Base-by-base conservation (phyloP, 1,140 invertebrate species). In the Parapsyche elsis region DNA sequence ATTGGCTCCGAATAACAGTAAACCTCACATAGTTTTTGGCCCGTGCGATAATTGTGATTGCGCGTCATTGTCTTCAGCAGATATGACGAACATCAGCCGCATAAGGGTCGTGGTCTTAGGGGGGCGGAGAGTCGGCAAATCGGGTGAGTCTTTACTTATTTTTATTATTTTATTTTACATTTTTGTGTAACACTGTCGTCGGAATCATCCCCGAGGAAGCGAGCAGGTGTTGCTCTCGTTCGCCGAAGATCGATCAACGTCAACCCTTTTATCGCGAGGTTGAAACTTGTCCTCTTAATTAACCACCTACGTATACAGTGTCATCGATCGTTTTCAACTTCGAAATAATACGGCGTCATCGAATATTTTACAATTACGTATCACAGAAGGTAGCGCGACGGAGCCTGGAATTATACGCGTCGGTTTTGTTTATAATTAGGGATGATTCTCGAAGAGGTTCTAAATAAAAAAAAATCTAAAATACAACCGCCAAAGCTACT, bases 21-120 rank as follows among this genome's bases (percentile, higher is more conserved):
- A 38, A 53, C 16, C 1, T 53, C 16, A 16, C 49, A 53, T 53
- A 53, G 49, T 53, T 53, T 53, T 53, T 53, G 10, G 10, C 10
- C 12, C 12, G 49, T 53, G 49, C 16, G 4, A 14, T 14, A 5
- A 53, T 53, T 53, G 49, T 53, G 49, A 53, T 53, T 53, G 49
- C 12, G 49, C 49, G 16, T 53, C 49, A 53, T 53, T 16, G 45
- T 46, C 44, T 9, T 12, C 23, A 53, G 44, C 16, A 24, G 45
- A 79, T 77, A 83, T 83, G 82, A 83, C 82, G 21, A 83, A 83
- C 73, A 80, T 83, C 45, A 80, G 80, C 82, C 76, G 82, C 46
- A 83, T 83, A 73, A 81, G 77, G 74, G 74, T 83, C 74, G 82
- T 83, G 71, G 82, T 83, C 0, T 64, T 83, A 9, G 82, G 82